Evolutionary conservation across 2,797 vertebrate genomes (phyloP).

Genomic region (Staurois parvus): DNA sequence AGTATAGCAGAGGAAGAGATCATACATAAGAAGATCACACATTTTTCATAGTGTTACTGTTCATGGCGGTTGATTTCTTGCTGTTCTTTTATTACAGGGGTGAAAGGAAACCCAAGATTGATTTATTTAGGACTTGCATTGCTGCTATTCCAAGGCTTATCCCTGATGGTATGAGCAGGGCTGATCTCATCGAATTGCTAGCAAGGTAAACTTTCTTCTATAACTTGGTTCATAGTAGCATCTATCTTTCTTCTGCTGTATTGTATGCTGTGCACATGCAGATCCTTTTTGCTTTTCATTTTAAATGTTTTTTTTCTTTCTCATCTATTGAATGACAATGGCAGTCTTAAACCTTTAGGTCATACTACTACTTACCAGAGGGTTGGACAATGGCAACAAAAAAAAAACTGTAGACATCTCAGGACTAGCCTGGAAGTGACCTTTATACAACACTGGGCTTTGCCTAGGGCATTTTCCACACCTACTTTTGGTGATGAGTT

Average conservation of each 20-base stretch:
- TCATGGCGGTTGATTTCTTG: background rate
- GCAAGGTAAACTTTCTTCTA: slow-evolving; percentile 83
- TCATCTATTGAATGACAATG: too few species aligned
- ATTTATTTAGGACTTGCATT: slow-evolving; percentile 97
- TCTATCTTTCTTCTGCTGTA: background rate
- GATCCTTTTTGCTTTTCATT: too few species aligned
- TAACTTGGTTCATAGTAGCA: background rate
- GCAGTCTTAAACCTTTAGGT: too few species aligned
- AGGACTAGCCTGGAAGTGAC: too few species aligned
- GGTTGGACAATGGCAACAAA: too few species aligned
- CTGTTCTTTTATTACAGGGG: slow-evolving; percentile 78
- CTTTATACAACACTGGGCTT: too few species aligned
- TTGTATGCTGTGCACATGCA: too few species aligned
- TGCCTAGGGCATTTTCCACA: too few species aligned
- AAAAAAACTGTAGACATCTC: too few species aligned
- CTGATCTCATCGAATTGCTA: slow-evolving; percentile 96
- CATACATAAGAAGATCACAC: background rate
- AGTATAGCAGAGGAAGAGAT: too few species aligned
- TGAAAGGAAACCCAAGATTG: slow-evolving; percentile 98
- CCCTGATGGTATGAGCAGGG: slow-evolving; percentile 98
- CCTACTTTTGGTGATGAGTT: too few species aligned
- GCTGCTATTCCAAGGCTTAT: slow-evolving; percentile 97
- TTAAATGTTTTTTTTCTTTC: background rate
- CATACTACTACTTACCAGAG: too few species aligned
- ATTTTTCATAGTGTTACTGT: background rate